A percentile compares a stretch with the other conserved stretches of the same genome.
These are phyloP conservation scores for Drosophila ironensis DNA, from an alignment of 1,140 invertebrate genomes.

Conservation along the genomic window DNA sequence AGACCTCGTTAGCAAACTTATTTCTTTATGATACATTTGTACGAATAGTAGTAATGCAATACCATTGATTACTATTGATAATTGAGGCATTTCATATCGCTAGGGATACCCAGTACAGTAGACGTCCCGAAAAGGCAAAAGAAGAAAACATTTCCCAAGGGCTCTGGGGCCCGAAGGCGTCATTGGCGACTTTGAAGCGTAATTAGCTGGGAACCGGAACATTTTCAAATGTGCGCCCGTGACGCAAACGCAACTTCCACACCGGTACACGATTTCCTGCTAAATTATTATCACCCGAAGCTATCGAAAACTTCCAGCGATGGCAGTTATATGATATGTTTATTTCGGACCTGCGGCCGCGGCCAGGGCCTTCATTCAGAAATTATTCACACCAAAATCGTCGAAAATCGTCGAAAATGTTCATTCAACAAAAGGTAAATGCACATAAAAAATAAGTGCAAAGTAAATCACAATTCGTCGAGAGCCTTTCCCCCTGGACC, in stretches of 20 bases:
- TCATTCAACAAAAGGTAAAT: conserved; percentile 46
- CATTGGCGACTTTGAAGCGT: conserved; percentile 28
- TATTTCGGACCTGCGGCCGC: conserved; percentile 7
- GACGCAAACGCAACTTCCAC: conserved; percentile 26
- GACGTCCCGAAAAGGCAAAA: no score
- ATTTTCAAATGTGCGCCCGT: conserved; percentile 8
- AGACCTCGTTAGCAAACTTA: no score
- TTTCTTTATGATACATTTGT: no score
- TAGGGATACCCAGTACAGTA: no score
- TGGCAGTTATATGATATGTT: conserved; percentile 43
- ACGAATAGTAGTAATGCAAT: no score
- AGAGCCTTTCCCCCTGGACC: conserved; percentile 16
- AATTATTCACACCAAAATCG: conserved; percentile 46
- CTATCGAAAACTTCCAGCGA: conserved; percentile 27
- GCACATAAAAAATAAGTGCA: conserved; percentile 18
- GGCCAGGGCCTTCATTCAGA: conserved; percentile 44
- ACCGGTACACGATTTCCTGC: conserved; percentile 15
- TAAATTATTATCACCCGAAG: conserved; percentile 10
- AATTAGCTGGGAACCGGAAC: conserved; percentile 37
- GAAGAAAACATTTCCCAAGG: no score
- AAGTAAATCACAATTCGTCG: conserved; percentile 44
- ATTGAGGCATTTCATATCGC: no score
- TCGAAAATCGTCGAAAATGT: conserved; percentile 9
- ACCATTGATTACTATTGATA: no score
- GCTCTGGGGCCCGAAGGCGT: no score